phyloP scores from a whole-genome alignment of 2,888 invertebrate genomes.

The Synanthedon myopaeformis region DNA sequence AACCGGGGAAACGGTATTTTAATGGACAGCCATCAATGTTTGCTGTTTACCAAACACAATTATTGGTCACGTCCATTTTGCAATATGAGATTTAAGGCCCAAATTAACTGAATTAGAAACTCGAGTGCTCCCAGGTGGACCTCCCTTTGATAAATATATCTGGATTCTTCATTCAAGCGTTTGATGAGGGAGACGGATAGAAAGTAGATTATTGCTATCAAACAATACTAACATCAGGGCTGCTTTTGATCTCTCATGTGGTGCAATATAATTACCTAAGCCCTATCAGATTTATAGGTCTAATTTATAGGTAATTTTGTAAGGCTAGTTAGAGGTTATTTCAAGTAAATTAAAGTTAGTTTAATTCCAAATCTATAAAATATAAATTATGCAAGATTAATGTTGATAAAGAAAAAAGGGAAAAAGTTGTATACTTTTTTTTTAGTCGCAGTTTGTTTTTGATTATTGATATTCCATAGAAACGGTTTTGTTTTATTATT shows the following conservation, averaged over 20 bases:
- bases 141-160: constrained; percentile 13
- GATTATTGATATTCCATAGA: too few relatives aligned
- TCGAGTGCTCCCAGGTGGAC: constrained; percentile 27
- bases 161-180: neutral
- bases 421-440: too few relatives aligned
- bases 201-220: neutral
- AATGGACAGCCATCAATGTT: constrained; percentile 40
- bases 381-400: too few relatives aligned
- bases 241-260: neutral
- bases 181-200: neutral
- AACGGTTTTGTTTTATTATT: too few relatives aligned
- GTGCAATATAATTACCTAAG: neutral
- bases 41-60: constrained; percentile 60
- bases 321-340: neutral
- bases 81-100: constrained; percentile 65
- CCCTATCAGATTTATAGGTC: neutral
- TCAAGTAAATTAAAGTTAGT: constrained; percentile 5
- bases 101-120: constrained; percentile 66
- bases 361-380: neutral
- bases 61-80: constrained; percentile 58
- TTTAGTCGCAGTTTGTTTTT: too few relatives aligned
- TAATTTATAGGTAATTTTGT: constrained; percentile 2
- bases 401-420: too few relatives aligned
- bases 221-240: neutral
- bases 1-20: neutral